Base-by-base conservation (phyloP, 2,113 vertebrate genomes). In the Hylia prasina region DNA sequence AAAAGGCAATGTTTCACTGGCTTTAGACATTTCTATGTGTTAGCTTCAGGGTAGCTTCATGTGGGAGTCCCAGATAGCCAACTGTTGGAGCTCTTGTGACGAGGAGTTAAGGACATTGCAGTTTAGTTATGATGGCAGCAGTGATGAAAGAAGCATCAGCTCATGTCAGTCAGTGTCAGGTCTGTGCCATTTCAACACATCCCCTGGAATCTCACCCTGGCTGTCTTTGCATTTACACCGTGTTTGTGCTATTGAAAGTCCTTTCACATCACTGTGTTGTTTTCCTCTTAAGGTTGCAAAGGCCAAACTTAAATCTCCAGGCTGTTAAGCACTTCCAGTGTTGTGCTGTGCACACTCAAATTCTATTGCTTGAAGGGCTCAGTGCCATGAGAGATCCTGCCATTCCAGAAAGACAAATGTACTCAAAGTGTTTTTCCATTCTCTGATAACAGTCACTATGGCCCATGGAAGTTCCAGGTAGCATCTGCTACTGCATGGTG, bases 221-320 rank as follows among this genome's bases (percentile, higher is more conserved):
- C 48, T 72, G 8, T 44, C 19, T 73, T 65, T 82, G 45, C 17
- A 42, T 48, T 90, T 69, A 25, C 25, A 4, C 25, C 27, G 20
- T n/a, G 15, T 37, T 85, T 48, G 78, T 80, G 13, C 44, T 57
- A 9, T 48, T 69, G 40, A 75, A 85, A 64, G 40, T 30, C 56
- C 68, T 57, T 85, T 79, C 93, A 60, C 13, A 64, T 88, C 19
- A 15, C 14, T 27, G 2, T 47, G 13, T 37, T 70, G 19, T 69
- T 82, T 82, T 72, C 10, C 48, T 79, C 64, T 13, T 48, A 42
- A 90, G 65, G 51, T 47, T 91, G 61, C 45, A 80, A 39, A 72
- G 21, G 42, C 70, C 80, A 72, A 82, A 57, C 63, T 83, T 81
- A 70, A 31, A 93, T 89, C 30, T 82, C 18, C 61, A 66, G 33